Conservation (phyloP, 2,888 invertebrate species). For the Cinara cedri region DNA sequence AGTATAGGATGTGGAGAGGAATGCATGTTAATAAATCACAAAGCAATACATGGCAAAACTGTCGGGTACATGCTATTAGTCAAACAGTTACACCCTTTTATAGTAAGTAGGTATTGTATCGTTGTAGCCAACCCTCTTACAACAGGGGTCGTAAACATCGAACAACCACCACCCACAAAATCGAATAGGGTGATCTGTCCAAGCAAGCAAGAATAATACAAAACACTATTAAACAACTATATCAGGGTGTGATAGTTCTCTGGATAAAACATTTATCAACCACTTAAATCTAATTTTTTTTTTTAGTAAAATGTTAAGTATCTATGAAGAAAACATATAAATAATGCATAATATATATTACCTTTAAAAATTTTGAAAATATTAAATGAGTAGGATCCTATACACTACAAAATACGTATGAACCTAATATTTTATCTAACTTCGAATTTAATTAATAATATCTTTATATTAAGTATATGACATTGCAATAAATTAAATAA, state of each 20-base stretch:
- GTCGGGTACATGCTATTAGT: constrained; percentile 54
- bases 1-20: background rate
- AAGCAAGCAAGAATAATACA: constrained; percentile 19
- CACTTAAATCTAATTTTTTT: constrained; percentile 36
- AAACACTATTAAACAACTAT: constrained; percentile 44
- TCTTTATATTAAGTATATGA: too few species aligned
- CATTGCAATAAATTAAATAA: too few species aligned
- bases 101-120: constrained; percentile 52
- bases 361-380: too few species aligned
- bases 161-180: constrained; percentile 46
- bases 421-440: too few species aligned
- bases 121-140: constrained; percentile 31
- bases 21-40: constrained; percentile 48
- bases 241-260: constrained; percentile 16
- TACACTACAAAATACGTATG: too few species aligned
- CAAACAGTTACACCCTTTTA: constrained; percentile 57
- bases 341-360: too few species aligned
- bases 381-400: too few species aligned
- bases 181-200: constrained; percentile 23
- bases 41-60: constrained; percentile 49
- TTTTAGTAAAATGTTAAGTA: constrained; percentile 2
- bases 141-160: constrained; percentile 28
- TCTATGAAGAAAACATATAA: too few species aligned
- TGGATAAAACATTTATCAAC: constrained; percentile 8
- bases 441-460: too few species aligned